Evolutionary conservation across 1,140 invertebrate species (phyloP), one percentile per base, ranked within the genome.

Genomic region (Bombus sibiricus): DNA sequence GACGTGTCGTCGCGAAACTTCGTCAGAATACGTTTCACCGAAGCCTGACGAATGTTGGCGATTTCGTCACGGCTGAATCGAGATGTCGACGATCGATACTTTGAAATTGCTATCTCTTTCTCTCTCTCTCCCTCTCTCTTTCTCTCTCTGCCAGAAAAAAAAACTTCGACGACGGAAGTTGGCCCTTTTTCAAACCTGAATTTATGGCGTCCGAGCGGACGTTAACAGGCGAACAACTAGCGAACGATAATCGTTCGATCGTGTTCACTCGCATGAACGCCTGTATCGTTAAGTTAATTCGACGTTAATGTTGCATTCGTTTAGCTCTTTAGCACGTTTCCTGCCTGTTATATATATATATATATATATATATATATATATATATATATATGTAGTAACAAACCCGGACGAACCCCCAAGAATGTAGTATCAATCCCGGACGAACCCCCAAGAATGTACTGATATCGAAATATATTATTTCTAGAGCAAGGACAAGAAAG

Each of bases 41-140:
- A 68, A 83, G 41, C 62, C 69, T 68, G 81, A 83, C 81, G 81
- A 76, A 83, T 69, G 62, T 37, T 62, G 22, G 43, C 64, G 62
- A 83, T 83, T 41, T 83, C 43, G 73, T 83, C 59, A 37, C 41
- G 22, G 43, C 2, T 32, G 81, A 83, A 77, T 83, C 62, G 81
- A 77, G 62, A 76, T 53, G n/a, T 10, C n/a, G 34, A 9, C 62
- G 72, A 62, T 83, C 72, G 81, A 83, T 83, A 68, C 81, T 43
- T 13, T 34, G 73, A 76, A 73, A 83, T 76, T 83, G 72, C 43
- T 47, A 59, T 32, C n/a, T 15, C 8, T 37, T 0, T 34, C 32
- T 37, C 18, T 22, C n/a, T 34, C 64, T 34, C 64, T 68, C 32
- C 9, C 41, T 41, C n/a, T n/a, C 28, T 9, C 15, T 18, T 32